Percentiles rank a stretch among this genome's conserved stretches.
phyloP scores from a whole-genome alignment of 1,140 invertebrate species.

The Plectus sambesii region DNA sequence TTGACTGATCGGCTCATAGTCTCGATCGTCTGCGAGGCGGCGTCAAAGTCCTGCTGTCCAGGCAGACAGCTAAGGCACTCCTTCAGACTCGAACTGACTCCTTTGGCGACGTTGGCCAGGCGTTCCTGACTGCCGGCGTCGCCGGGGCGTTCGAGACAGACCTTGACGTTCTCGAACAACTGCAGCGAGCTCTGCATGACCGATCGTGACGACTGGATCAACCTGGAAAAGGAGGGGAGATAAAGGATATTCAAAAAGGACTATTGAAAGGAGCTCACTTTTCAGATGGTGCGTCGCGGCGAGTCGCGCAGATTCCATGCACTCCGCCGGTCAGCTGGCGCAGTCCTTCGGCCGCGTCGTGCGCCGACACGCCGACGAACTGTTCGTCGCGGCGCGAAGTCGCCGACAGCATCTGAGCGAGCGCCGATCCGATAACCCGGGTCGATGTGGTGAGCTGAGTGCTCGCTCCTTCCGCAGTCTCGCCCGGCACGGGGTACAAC shows the following conservation, averaged over 20 bases:
- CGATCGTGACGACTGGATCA: too few relatives aligned
- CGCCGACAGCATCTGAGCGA: slow-evolving; percentile 72
- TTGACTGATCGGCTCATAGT: slow-evolving; percentile 53
- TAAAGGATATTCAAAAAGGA: too few relatives aligned
- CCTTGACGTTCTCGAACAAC: slow-evolving; percentile 65
- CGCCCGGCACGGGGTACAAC: slow-evolving; percentile 69
- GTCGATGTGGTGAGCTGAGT: slow-evolving; percentile 55
- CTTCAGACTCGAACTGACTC: slow-evolving; percentile 53
- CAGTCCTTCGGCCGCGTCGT: slow-evolving; percentile 65
- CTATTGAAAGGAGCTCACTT: slow-evolving; percentile 46
- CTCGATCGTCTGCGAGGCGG: slow-evolving; percentile 67
- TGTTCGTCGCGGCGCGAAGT: slow-evolving; percentile 67
- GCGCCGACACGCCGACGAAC: slow-evolving; percentile 67
- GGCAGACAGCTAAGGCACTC: slow-evolving; percentile 65
- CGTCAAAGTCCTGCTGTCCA: slow-evolving; percentile 75
- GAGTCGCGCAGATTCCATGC: slow-evolving; percentile 60
- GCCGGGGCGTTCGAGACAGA: slow-evolving; percentile 56
- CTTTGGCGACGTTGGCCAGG: slow-evolving; percentile 57
- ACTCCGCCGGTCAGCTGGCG: slow-evolving; percentile 60
- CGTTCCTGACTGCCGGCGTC: slow-evolving; percentile 54
- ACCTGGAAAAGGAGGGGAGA: too few relatives aligned
- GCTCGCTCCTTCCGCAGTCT: slow-evolving; percentile 52
- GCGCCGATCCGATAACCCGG: slow-evolving; percentile 56
- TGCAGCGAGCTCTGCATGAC: slow-evolving; percentile 63
- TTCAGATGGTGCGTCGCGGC: slow-evolving; percentile 54